These are phyloP conservation scores for Itoplectis maculator DNA, from an alignment of 2,888 invertebrate genomes.

Conservation along the genomic window DNA sequence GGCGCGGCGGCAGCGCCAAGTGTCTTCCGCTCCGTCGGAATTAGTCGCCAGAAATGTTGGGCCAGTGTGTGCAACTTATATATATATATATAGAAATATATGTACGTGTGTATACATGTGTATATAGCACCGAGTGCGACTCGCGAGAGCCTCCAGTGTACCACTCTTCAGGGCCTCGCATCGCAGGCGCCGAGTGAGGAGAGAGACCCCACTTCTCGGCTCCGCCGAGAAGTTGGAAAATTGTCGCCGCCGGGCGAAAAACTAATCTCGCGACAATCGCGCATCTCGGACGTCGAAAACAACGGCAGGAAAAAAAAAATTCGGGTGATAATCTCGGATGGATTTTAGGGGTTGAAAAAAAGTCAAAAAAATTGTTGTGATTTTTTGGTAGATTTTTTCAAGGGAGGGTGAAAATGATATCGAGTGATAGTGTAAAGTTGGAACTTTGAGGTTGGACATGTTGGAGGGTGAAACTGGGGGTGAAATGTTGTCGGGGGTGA, in stretches of 20 bases:
- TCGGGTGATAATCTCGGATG: no score
- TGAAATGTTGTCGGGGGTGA: neutral
- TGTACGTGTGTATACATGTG: no score
- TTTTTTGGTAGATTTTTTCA: no score
- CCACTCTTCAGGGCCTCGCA: conserved; percentile 22
- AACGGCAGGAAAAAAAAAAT: neutral
- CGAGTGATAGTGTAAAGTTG: no score
- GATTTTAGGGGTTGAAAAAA: no score
- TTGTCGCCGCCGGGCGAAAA: conserved; percentile 47
- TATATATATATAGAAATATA: no score
- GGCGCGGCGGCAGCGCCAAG: conserved; percentile 23
- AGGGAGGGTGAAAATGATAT: no score
- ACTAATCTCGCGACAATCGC: conserved; percentile 13
- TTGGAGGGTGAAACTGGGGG: no score
- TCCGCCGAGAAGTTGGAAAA: conserved; percentile 41
- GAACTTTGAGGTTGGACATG: no score
- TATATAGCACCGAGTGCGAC: conserved; percentile 19
- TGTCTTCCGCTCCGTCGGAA: conserved; percentile 51
- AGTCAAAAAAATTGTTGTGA: no score
- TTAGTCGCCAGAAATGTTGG: conserved; percentile 57
- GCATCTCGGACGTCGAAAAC: neutral
- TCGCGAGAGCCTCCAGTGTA: conserved; percentile 58
- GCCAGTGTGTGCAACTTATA: conserved; percentile 46
- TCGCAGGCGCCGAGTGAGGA: no score
- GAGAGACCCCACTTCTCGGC: neutral